These are phyloP conservation scores for Centropyge bicolor DNA, from an alignment of 2,797 vertebrate genomes.

Conservation along the genomic window DNA sequence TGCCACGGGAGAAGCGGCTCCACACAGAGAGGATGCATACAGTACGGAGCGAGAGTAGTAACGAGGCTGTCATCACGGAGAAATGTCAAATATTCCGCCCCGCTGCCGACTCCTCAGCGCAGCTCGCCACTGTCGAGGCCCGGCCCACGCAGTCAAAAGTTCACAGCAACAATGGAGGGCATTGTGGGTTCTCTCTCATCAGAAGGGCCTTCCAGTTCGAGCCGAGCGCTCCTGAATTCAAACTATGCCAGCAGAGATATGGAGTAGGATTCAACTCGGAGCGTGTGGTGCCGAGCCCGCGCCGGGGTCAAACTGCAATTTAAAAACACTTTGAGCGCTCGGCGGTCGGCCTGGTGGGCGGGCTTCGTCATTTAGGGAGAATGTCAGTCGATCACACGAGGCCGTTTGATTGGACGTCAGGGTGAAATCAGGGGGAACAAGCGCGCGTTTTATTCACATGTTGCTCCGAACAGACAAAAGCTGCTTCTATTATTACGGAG, in stretches of 20 bases:
- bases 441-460: not conserved
- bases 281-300: constrained; percentile 64
- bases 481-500: constrained; percentile 2
- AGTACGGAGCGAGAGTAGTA: constrained; percentile 71
- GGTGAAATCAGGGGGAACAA: constrained; percentile 34
- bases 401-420: constrained; percentile 45
- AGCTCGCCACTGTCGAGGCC: constrained; percentile 69
- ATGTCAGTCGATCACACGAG: constrained; percentile 66
- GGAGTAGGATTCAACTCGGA: constrained; percentile 74
- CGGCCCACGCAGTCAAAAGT: constrained; percentile 85
- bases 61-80: constrained; percentile 79
- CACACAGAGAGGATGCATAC: constrained; percentile 60
- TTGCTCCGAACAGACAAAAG: constrained; percentile 14
- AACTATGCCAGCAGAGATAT: constrained; percentile 80
- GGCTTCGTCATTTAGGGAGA: constrained; percentile 52
- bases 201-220: constrained; percentile 74
- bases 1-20: constrained; percentile 67
- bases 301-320: constrained; percentile 69
- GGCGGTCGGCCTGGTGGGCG: constrained; percentile 58
- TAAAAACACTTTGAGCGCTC: constrained; percentile 59
- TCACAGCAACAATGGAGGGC: constrained; percentile 82
- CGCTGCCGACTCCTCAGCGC: constrained; percentile 75
- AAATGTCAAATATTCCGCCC: constrained; percentile 85
- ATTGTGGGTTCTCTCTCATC: constrained; percentile 83
- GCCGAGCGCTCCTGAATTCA: constrained; percentile 73